Percentiles rank a stretch among this genome's conserved stretches.
Conservation (phyloP, 2,888 invertebrate genomes). For the Cephus pulcher region DNA sequence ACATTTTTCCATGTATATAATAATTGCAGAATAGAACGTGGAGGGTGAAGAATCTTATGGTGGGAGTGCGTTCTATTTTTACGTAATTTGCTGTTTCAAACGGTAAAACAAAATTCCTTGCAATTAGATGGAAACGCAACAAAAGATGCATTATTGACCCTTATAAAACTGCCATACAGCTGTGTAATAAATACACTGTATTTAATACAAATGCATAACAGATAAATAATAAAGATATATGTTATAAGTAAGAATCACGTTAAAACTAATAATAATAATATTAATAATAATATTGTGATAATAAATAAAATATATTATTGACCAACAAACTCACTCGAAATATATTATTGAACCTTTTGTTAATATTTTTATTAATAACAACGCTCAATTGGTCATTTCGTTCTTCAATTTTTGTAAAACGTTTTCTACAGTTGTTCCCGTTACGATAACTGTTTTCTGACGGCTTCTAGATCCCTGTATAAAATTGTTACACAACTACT, state of each 20-base stretch:
- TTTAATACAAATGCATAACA: neutral
- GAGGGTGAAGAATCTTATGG: neutral
- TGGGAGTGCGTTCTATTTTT: neutral
- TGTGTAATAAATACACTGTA: slow-evolving; percentile 19
- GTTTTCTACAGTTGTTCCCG: slow-evolving; percentile 67
- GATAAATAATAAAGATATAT: neutral
- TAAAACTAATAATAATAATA: neutral
- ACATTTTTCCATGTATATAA: neutral
- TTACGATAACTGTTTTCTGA: slow-evolving; percentile 70
- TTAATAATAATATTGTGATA: slow-evolving; percentile 5
- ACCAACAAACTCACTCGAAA: neutral
- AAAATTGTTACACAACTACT: slow-evolving; percentile 12
- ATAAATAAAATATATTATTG: neutral
- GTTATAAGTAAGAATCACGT: neutral
- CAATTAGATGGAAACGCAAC: neutral
- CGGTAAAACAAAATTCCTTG: no score
- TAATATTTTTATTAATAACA: slow-evolving; percentile 4
- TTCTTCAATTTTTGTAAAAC: slow-evolving; percentile 65
- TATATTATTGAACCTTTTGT: slow-evolving; percentile 10
- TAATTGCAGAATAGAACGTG: neutral
- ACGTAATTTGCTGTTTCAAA: no score
- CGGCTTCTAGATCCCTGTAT: slow-evolving; percentile 71
- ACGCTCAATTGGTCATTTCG: slow-evolving; percentile 47
- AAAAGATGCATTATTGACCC: neutral
- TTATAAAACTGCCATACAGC: slow-evolving; percentile 30